Base-by-base conservation (phyloP, 1,140 invertebrate genomes). In the Drosophila sulfurigaster region DNA sequence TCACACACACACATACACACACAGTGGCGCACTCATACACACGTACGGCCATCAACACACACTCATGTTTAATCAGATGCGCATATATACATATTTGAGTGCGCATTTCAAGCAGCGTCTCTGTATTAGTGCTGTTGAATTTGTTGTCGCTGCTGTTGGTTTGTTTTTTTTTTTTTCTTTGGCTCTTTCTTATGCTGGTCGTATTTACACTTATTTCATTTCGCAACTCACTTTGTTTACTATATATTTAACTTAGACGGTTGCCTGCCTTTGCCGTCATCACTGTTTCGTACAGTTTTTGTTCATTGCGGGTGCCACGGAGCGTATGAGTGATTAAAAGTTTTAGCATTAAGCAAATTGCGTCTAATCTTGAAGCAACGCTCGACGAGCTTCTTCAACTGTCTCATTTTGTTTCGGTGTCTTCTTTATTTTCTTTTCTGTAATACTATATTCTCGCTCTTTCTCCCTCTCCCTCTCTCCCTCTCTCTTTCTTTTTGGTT, bases 251-350 rank as follows among this genome's bases (percentile, higher is more conserved):
- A 64, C 58, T 60, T 49, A 38, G 35, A 8, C n/a, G 49, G 15
- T 11, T 38, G 32, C 32, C 32, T 32, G 32, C 20, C 10, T 57
- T 20, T 4, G 20, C 48, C 16, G 20, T 25, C 20, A 25, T 49
- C 43, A 74, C 58, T 57, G 71, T 48, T 43, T 32, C 15, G 15
- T 43, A 25, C 64, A 82, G 78, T 79, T 79, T 57, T 38, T 60
- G 54, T 75, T 30, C 57, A 52, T 70, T 68, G 63, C 62, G 28
- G 28, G 72, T 85, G 76, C 60, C 83, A 89, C 68, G 71, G 69
- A 73, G 78, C 85, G 85, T 88, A 89, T 89, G 85, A 89, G 81
- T 85, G 85, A 89, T 90, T 89, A 89, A 79, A 89, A 89, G 75
- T 89, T 89, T 89, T 56, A 65, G 75, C 86, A 89, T 89, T 89